Conservation (phyloP, 2,797 vertebrate species). For the Glossophaga mutica region DNA sequence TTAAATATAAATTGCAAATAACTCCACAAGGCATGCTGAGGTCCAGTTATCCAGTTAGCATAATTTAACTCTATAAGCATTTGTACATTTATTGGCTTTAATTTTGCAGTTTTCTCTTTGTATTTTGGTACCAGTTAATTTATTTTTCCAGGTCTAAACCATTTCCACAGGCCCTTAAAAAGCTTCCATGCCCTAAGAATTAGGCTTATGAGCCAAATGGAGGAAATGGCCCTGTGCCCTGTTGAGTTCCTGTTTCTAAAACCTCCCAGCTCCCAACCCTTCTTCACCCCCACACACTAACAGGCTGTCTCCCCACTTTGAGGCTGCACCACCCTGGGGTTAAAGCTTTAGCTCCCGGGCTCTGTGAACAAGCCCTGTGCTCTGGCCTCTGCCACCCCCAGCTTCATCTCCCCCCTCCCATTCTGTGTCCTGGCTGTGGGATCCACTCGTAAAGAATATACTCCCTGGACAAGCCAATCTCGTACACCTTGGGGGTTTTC, state of each 20-base stretch:
- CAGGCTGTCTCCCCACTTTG: background rate
- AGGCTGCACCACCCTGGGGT: background rate
- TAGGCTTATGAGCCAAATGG: background rate
- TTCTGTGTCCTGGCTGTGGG: background rate
- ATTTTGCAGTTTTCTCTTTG: conserved; percentile 23
- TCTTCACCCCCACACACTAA: background rate
- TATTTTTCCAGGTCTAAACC: conserved; percentile 1
- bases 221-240: background rate
- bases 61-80: conserved; percentile 39
- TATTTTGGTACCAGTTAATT: conserved; percentile 43
- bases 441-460: background rate
- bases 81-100: conserved; percentile 5
- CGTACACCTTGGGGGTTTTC: background rate
- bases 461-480: background rate
- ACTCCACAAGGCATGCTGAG: background rate
- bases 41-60: conserved; percentile 11
- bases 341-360: background rate
- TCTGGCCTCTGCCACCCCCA: background rate
- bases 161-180: background rate
- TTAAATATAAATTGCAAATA: conserved; percentile 50
- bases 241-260: background rate
- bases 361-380: background rate
- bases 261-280: background rate
- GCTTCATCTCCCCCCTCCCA: background rate
- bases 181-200: background rate